Conservation (phyloP, 1,140 invertebrate species). For the Neotoxoptera formosana region DNA sequence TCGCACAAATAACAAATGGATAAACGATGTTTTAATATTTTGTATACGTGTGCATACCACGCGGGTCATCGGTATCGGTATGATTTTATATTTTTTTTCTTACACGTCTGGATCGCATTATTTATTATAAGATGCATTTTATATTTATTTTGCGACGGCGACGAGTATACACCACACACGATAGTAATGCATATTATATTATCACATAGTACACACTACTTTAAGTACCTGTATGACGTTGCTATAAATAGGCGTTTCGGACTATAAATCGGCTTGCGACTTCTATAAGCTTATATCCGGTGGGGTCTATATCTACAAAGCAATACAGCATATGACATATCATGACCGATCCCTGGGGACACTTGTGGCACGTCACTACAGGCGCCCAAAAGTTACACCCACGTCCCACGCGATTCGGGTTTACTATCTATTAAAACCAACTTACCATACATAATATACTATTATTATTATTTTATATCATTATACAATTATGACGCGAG, state of each 20-base stretch:
- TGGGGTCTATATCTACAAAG: not conserved
- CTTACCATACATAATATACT: not conserved
- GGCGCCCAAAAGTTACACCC: not conserved
- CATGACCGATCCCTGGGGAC: not conserved
- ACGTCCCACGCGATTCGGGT: not conserved
- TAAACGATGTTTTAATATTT: slow-evolving; percentile 3
- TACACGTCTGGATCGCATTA: not conserved
- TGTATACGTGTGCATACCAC: not conserved
- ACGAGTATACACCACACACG: no score
- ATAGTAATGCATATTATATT: no score
- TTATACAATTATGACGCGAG: not conserved
- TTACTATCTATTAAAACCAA: not conserved
- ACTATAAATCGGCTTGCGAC: not conserved
- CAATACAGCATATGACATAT: not conserved
- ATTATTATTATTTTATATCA: not conserved
- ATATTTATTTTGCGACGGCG: no score
- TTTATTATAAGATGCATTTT: not conserved
- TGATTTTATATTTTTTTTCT: not conserved
- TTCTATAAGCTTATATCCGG: not conserved
- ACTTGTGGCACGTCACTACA: not conserved
- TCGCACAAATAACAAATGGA: not conserved
- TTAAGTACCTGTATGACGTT: not conserved
- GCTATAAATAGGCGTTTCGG: not conserved
- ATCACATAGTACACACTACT: no score
- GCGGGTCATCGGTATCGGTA: not conserved